A percentile compares a stretch with the other conserved stretches of the same genome.
phyloP scores from a whole-genome alignment of 2,888 invertebrate genomes.

The Epirrhoe tristata region DNA sequence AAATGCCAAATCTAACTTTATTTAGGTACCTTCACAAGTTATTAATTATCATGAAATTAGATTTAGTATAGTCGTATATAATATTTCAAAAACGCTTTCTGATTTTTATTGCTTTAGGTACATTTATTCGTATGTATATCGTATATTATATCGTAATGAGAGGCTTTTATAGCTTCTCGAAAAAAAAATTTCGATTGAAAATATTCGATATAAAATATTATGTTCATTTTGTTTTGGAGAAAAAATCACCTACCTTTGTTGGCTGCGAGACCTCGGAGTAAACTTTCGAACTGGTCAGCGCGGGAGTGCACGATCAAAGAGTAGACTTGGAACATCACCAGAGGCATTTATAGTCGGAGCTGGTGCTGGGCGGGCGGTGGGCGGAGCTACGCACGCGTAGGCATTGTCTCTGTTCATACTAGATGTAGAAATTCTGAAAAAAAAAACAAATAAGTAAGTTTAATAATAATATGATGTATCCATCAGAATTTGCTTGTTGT shows the following conservation, averaged over 20 bases:
- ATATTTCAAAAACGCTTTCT: too few relatives aligned
- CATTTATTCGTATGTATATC: too few relatives aligned
- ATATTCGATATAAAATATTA: too few relatives aligned
- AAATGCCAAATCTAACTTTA: too few relatives aligned
- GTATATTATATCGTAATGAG: too few relatives aligned
- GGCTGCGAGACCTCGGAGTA: constrained; percentile 51
- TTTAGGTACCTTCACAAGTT: too few relatives aligned
- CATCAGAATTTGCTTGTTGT: not conserved
- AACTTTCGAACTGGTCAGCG: constrained; percentile 47
- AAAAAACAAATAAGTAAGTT: not conserved
- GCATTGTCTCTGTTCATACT: constrained; percentile 29
- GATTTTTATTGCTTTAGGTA: too few relatives aligned
- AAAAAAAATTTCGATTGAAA: too few relatives aligned
- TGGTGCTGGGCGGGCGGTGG: constrained; percentile 66
- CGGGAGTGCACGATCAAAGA: constrained; percentile 71
- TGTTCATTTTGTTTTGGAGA: not conserved
- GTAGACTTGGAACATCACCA: constrained; percentile 51
- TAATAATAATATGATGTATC: not conserved
- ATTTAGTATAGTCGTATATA: too few relatives aligned
- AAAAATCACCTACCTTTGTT: constrained; percentile 52
- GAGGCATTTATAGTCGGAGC: constrained; percentile 68
- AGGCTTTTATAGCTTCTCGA: too few relatives aligned
- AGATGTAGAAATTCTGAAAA: not conserved
- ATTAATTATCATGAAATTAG: too few relatives aligned
- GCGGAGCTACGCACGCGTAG: constrained; percentile 80